phyloP scores from a whole-genome alignment of 1,140 invertebrate species.

The Meloidogyne floridensis region DNA sequence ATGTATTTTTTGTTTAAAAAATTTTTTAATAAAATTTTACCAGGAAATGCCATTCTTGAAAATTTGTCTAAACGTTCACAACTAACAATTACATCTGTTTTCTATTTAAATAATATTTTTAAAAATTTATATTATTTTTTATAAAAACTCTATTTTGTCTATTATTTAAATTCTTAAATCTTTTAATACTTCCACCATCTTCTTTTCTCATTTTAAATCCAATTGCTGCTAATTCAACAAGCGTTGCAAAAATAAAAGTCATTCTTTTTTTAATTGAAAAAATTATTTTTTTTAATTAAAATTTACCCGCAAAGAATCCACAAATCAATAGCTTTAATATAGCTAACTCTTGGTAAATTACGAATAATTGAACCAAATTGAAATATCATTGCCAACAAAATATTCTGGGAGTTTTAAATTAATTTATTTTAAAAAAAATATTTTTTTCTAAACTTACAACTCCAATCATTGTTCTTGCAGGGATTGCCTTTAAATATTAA shows the following conservation, averaged over 20 bases:
- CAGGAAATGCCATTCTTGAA: constrained; percentile 55
- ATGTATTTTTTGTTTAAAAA: background rate
- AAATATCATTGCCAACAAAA: constrained; percentile 65
- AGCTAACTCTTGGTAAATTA: constrained; percentile 62
- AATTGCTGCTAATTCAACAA: constrained; percentile 58
- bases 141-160: constrained; percentile 26
- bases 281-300: background rate
- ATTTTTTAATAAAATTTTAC: constrained; percentile 35
- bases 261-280: constrained; percentile 43
- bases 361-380: constrained; percentile 64
- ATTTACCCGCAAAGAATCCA: constrained; percentile 31
- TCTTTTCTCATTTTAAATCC: constrained; percentile 52
- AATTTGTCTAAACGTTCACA: constrained; percentile 54
- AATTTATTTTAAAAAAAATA: background rate
- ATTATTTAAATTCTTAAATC: constrained; percentile 3
- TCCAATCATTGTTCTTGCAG: constrained; percentile 64
- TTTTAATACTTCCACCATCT: constrained; percentile 36
- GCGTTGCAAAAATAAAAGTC: constrained; percentile 58
- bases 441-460: constrained; percentile 33
- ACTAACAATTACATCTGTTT: constrained; percentile 41
- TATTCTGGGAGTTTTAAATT: constrained; percentile 42
- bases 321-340: constrained; percentile 54
- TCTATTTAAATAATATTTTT: constrained; percentile 34
- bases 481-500: constrained; percentile 51
- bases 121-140: constrained; percentile 40